Evolutionary conservation across 2,797 vertebrate species (phyloP), one percentile per base, ranked within the genome.

Genomic region (Enoplosus armatus): DNA sequence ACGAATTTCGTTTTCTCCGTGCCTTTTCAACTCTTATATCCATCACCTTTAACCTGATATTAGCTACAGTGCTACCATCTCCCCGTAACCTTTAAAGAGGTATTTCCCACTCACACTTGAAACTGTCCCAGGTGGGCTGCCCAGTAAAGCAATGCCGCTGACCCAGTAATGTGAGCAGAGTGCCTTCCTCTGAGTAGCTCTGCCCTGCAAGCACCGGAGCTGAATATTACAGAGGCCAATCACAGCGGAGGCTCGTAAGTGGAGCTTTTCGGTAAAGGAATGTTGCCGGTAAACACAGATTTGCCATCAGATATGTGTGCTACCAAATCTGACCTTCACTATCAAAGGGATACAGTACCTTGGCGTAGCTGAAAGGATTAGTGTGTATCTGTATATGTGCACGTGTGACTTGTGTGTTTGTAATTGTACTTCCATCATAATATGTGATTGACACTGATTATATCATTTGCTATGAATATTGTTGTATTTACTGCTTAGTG

Each of bases 141-240:
- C 77, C 61, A 72, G 90, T 84, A 90, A 92, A 90, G 85, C 73
- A 87, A 89, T 76, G 85, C 88, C 87, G 12, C 61, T 90, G 91
- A 93, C 90, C 92, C 72, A 79, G 93, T 92, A 92, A 94, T 56
- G 77, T 87, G 90, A 94, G 88, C 64, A 77, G 83, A 71, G 82
- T 56, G 37, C 82, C 75, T 81, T 81, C 82, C 45, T 82, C 81
- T 77, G 72, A 87, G 90, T 56, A 41, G 80, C 65, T 90, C 66
- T 20, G 60, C 72, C 67, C 72, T 58, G 74, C 69, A 43, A 72
- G 72, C 75, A 60, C 41, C 29, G 41, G 72, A 79, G 66, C 77
- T 69, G 83, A 83, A 68, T 72, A 60, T 80, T 81, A 83, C 81
- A 51, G 69, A 81, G 72, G 66, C 56, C 69, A 24, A 24, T 86